Percentiles rank a stretch among this genome's conserved stretches.
Conservation (phyloP, 2,113 vertebrate genomes). For the Marcusenius ussheri region DNA sequence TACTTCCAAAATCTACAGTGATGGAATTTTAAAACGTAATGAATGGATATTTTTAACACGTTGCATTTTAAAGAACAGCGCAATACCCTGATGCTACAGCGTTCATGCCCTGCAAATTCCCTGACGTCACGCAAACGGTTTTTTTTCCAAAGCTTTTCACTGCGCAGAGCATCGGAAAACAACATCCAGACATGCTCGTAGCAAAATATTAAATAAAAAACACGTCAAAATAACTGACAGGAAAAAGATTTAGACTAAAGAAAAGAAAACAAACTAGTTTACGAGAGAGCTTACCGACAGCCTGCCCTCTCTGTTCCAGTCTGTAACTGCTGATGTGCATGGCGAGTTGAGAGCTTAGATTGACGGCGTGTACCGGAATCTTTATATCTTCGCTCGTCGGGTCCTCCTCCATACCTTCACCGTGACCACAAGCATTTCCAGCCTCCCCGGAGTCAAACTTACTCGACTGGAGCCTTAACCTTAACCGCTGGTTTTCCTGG, state of each 20-base stretch:
- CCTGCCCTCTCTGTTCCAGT: conserved; percentile 56
- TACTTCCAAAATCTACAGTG: neutral
- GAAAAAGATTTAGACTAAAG: neutral
- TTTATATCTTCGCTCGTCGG: conserved; percentile 41
- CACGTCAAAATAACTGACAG: neutral
- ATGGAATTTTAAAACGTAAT: neutral
- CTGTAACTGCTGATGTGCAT: conserved; percentile 45
- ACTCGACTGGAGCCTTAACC: conserved; percentile 47
- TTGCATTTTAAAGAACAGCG: neutral
- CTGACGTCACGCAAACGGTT: neutral
- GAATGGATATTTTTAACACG: neutral
- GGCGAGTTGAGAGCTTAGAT: conserved; percentile 31
- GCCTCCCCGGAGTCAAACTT: conserved; percentile 26
- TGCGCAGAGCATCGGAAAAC: neutral
- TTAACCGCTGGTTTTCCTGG: conserved; percentile 59
- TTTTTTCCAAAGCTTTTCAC: neutral
- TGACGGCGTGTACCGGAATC: conserved; percentile 39
- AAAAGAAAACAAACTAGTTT: neutral
- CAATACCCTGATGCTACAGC: neutral
- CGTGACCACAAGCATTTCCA: conserved; percentile 7
- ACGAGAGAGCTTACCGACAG: conserved; percentile 53
- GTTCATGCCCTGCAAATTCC: neutral
- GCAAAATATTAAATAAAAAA: neutral
- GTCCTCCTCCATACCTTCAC: conserved; percentile 24
- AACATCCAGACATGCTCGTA: neutral